phyloP scores from a whole-genome alignment of 2,888 invertebrate genomes.

The Epirrhoe alternata region DNA sequence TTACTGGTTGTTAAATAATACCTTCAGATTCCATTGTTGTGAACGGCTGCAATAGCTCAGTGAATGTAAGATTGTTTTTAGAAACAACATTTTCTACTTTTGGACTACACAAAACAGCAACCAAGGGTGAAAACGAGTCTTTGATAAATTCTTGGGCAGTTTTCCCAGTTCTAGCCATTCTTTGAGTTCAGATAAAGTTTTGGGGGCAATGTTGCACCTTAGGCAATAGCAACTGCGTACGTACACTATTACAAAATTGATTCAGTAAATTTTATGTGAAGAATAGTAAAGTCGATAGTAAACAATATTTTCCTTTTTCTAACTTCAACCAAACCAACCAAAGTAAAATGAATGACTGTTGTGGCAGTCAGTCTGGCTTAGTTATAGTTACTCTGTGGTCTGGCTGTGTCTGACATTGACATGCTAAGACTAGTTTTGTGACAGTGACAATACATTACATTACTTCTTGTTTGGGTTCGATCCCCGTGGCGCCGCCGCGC shows the following conservation, averaged over 20 bases:
- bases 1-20: slow-evolving; percentile 40
- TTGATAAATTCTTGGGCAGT: slow-evolving; percentile 94
- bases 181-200: neutral
- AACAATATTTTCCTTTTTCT: no score
- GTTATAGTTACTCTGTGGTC: no score
- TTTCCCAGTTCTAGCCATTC: slow-evolving; percentile 65
- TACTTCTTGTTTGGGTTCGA: no score
- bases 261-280: neutral
- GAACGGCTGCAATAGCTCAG: slow-evolving; percentile 96
- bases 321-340: no score
- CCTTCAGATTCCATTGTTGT: slow-evolving; percentile 87
- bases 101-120: slow-evolving; percentile 93
- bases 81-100: slow-evolving; percentile 93
- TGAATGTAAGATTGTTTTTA: slow-evolving; percentile 96
- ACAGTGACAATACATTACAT: no score
- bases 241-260: neutral
- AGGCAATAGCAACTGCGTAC: neutral
- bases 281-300: no score
- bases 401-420: no score
- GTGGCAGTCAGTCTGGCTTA: no score
- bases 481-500: no score
- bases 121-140: slow-evolving; percentile 94
- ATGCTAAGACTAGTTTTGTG: no score
- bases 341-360: no score
- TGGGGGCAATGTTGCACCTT: neutral